A percentile compares a stretch with the other conserved stretches of the same genome.
phyloP scores from a whole-genome alignment of 1,140 invertebrate species.

The Triops cancriformis region DNA sequence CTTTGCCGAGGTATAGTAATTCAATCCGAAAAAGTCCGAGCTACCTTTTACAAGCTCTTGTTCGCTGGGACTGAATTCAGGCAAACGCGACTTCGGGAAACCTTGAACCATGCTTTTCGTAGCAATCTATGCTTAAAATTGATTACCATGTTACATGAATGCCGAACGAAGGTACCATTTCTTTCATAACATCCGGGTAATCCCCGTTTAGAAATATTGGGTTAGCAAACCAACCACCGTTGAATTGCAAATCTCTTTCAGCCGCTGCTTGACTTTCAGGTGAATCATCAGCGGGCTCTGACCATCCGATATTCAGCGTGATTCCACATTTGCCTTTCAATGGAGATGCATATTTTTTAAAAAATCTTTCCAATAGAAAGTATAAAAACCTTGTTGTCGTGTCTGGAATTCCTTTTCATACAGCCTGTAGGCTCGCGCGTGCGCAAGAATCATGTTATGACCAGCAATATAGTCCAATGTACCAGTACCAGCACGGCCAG shows the following conservation, averaged over 20 bases:
- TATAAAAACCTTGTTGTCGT: conserved; percentile 29
- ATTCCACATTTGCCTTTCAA: conserved; percentile 51
- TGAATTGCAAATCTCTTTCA: conserved; percentile 43
- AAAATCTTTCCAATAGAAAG: neutral
- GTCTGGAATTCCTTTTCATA: conserved; percentile 31
- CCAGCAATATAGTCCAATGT: conserved; percentile 33
- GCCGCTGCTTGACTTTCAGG: conserved; percentile 46
- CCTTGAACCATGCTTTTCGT: conserved; percentile 43
- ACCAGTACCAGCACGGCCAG: conserved; percentile 1
- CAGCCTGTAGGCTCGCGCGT: conserved; percentile 43
- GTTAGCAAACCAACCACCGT: conserved; percentile 33
- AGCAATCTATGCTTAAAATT: conserved; percentile 29
- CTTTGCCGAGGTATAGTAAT: conserved; percentile 38
- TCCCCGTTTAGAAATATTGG: conserved; percentile 31
- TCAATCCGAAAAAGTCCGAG: conserved; percentile 42
- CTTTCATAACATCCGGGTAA: conserved; percentile 38
- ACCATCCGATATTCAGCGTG: conserved; percentile 51
- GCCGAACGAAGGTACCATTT: conserved; percentile 36
- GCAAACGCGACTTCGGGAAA: conserved; percentile 40
- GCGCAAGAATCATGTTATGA: conserved; percentile 51
- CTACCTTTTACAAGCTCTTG: conserved; percentile 43
- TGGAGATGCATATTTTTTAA: conserved; percentile 32
- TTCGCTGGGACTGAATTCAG: conserved; percentile 43
- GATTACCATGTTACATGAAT: neutral
- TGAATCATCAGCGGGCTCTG: conserved; percentile 45